Conservation (phyloP, 2,888 invertebrate genomes). For the Meteorus colon region DNA sequence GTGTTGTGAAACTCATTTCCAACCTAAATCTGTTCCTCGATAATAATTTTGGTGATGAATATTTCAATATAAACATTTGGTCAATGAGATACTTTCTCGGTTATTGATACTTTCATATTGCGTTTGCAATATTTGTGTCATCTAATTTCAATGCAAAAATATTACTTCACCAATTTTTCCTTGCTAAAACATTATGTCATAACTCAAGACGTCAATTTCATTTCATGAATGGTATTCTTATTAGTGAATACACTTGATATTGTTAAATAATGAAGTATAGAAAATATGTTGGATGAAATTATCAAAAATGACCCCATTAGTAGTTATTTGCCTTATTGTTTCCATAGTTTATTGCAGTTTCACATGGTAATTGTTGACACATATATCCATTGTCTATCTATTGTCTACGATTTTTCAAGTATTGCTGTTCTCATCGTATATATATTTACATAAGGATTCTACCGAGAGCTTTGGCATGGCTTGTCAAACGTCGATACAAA, state of each 20-base stretch:
- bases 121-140: too few species aligned
- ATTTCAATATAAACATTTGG: too few species aligned
- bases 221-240: not conserved
- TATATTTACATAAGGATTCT: conserved; percentile 78
- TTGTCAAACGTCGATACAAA: conserved; percentile 86
- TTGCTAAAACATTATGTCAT: too few species aligned
- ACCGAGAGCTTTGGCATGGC: conserved; percentile 85
- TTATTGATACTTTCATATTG: too few species aligned
- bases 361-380: conserved; percentile 76
- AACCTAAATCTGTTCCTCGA: too few species aligned
- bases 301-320: conserved; percentile 70
- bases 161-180: too few species aligned
- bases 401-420: not conserved
- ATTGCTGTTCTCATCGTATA: not conserved
- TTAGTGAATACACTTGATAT: not conserved
- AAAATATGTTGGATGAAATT: not conserved
- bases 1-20: too few species aligned
- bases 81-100: too few species aligned
- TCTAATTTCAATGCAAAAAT: too few species aligned
- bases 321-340: conserved; percentile 67
- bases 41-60: too few species aligned
- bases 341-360: conserved; percentile 77
- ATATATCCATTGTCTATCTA: conserved; percentile 45
- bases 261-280: not conserved
- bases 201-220: not conserved